Base-by-base conservation (phyloP, 2,888 invertebrate genomes). In the Lypha dubia region DNA sequence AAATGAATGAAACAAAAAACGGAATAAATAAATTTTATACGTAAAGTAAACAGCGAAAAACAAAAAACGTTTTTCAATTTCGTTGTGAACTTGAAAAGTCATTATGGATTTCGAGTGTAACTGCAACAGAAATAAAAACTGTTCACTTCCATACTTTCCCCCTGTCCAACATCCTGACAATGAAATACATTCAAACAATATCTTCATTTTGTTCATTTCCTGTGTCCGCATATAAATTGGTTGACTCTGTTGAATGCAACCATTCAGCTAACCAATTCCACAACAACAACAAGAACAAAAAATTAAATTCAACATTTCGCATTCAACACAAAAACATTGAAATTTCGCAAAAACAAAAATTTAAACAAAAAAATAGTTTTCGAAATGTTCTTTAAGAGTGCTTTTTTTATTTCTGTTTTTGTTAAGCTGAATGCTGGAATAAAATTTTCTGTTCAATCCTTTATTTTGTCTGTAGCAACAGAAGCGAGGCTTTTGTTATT, bases 171-270 rank as follows among this genome's bases (percentile, higher is more conserved):
- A 65, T 28, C 58, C 56, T 49, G 73, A 38, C 56, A 79, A 22
- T 58, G 22, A 49, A 65, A 65, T 53, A 49, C 41, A 68, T 41
- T 49, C 49, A 56, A 73, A 67, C 28, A 80, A 74, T 62, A 76
- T 76, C 68, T 81, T 81, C 32, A 77, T 79, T 79, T 76, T 79
- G 74, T 84, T 79, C 83, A 84, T 84, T 77, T 84, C 84, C 84
- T 70, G 74, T 70, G 74, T 84, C 77, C 81, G 77, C 79, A 67
- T 74, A 74, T 83, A 85, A 80, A 85, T 85, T 86, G 83, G 44
- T 60, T 70, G 86, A 73, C 60, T 79, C 68, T 83, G 82, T 84
- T 85, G 74, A 80, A 83, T 79, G 75, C 77, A 76, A 41, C 49
- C 58, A 71, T 51, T 51, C 82, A 73, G 17, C 63, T 71, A 83